Conservation (phyloP, 2,113 vertebrate genomes). For the Nycticebus coucang region DNA sequence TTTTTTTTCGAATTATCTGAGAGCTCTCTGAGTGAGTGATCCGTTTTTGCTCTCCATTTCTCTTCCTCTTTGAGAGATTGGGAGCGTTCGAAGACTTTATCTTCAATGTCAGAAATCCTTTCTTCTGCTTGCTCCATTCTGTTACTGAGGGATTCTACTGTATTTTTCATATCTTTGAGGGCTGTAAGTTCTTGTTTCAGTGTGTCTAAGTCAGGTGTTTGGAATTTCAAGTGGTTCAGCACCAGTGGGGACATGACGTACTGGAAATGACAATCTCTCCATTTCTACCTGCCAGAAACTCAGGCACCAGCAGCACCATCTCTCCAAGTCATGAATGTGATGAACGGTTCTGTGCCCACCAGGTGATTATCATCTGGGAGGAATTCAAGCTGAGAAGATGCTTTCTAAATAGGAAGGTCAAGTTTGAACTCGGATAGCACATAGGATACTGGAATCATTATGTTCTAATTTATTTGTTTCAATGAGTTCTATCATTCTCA, state of each 20-base stretch:
- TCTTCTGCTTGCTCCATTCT: too few species aligned
- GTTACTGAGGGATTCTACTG: too few species aligned
- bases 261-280: slow-evolving; percentile 50
- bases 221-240: slow-evolving; percentile 69
- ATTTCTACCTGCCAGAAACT: slow-evolving; percentile 62
- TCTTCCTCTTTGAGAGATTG: too few species aligned
- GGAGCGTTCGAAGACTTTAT: too few species aligned
- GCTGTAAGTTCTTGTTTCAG: too few species aligned
- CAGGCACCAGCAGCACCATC: not conserved
- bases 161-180: too few species aligned
- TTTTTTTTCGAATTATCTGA: too few species aligned
- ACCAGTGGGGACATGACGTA: not conserved
- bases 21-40: too few species aligned
- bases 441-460: not conserved
- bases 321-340: slow-evolving; percentile 59
- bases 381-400: slow-evolving; percentile 41
- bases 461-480: slow-evolving; percentile 5
- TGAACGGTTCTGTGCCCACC: slow-evolving; percentile 31
- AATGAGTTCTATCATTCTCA: not conserved
- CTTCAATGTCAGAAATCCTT: too few species aligned
- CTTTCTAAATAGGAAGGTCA: slow-evolving; percentile 46
- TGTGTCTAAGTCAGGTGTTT: too few species aligned
- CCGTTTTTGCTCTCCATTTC: too few species aligned
- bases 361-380: not conserved
- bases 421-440: slow-evolving; percentile 17